Percentiles rank a stretch among this genome's conserved stretches.
phyloP scores from a whole-genome alignment of 2,113 vertebrate genomes.

The Salvelinus alpinus region DNA sequence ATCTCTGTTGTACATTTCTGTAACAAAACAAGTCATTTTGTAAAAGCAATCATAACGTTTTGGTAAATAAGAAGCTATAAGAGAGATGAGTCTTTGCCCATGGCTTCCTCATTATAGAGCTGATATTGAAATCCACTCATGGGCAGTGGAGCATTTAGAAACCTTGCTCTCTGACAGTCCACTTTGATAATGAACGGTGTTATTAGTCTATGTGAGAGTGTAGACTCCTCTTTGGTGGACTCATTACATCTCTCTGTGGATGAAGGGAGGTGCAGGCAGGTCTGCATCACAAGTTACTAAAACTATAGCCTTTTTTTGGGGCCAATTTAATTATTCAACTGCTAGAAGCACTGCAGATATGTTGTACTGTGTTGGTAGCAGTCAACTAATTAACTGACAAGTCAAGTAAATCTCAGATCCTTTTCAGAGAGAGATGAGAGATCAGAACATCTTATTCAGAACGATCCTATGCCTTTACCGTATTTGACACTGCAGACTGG shows the following conservation, averaged over 20 bases:
- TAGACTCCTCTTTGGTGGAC: background rate
- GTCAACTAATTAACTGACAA: conserved; percentile 10
- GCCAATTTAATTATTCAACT: no score
- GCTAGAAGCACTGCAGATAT: background rate
- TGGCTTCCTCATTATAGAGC: conserved; percentile 47
- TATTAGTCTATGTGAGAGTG: conserved; percentile 27
- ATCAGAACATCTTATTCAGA: background rate
- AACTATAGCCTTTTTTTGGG: no score
- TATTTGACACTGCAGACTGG: no score
- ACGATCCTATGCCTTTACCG: no score
- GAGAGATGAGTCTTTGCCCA: conserved; percentile 30
- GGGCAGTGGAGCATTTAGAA: conserved; percentile 39
- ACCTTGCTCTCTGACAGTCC: conserved; percentile 39
- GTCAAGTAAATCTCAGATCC: background rate
- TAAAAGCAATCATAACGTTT: background rate
- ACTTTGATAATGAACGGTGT: conserved; percentile 53
- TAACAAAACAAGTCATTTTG: background rate
- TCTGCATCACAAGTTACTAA: background rate
- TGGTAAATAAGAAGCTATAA: conserved; percentile 9
- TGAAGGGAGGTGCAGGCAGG: background rate
- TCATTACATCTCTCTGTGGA: conserved; percentile 2
- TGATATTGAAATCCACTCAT: conserved; percentile 30
- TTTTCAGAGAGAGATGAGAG: conserved; percentile 6
- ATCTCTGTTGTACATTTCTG: background rate
- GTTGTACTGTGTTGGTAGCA: background rate